Base-by-base conservation (phyloP, 2,888 invertebrate genomes). In the Dicyrtoma fusca region DNA sequence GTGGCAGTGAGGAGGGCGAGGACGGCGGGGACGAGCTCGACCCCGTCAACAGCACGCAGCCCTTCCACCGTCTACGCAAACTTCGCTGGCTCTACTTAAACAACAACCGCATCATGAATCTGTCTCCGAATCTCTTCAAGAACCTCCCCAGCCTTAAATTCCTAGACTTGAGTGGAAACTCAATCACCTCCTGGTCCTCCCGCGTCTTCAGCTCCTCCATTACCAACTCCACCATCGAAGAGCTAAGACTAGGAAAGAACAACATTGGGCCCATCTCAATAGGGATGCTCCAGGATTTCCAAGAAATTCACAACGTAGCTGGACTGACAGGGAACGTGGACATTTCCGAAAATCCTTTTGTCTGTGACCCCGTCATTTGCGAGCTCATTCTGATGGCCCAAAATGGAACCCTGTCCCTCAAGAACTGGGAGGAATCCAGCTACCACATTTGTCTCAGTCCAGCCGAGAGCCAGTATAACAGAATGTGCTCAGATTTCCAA, bases 301-400 rank as follows among this genome's bases (percentile, higher is more conserved):
- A 73, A 88, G 0, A 81, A 84, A 0, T 71, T 45, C n/a, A 61
- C 63, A 6, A 34, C 11, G 19, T 53, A 17, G 65, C 57, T 23
- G n/a, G 19, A 5, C 42, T 64, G 25, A n/a, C 59, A 0, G 19
- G 45, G 19, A 86, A 85, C 70, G 74, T 90, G 0, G 86, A 85
- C 0, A 65, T 90, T 0, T 85, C 87, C 0, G 84, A 84, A 0
- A 90, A 90, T 80, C 85, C 86, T 8, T 85, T 89, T 21, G 83
- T 88, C 0, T 90, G 90, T 79, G 87, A 87, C 66, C 89, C 89
- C 73, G 82, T 85, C 2, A 81, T 86, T 0, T 84, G 86, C 70
- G 85, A 87, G 34, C 47, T 78, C 1, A 65, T 73, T 49, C 65
- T 71, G 10, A 17, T 77, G 57, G 77, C 76, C 4, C 59, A 55